Percentiles rank a stretch among this genome's conserved stretches.
These are phyloP conservation scores for Drosophila sturtevanti DNA, from an alignment of 1,140 invertebrate genomes.

Conservation along the genomic window DNA sequence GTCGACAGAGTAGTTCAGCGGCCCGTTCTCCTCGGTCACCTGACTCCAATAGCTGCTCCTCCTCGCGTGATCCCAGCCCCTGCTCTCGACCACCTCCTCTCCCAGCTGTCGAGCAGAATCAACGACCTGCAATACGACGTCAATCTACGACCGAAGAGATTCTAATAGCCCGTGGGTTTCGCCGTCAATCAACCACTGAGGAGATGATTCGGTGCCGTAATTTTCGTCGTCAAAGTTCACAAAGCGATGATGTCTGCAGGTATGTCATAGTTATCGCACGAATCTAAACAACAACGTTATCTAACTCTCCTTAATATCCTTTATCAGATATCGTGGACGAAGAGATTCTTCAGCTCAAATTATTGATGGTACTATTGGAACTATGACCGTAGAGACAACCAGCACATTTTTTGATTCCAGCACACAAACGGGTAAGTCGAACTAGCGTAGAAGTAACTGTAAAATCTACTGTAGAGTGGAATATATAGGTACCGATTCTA, in stretches of 20 bases:
- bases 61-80: slow-evolving; percentile 88
- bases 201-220: slow-evolving; percentile 96
- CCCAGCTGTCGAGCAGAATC: slow-evolving; percentile 84
- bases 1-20: slow-evolving; percentile 91
- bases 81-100: slow-evolving; percentile 85
- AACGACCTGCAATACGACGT: slow-evolving; percentile 87
- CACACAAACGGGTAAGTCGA: slow-evolving; percentile 94
- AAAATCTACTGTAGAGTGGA: no score
- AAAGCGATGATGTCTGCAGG: slow-evolving; percentile 90
- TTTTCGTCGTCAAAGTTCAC: slow-evolving; percentile 91
- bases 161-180: slow-evolving; percentile 93
- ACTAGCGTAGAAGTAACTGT: background rate
- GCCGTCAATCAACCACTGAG: slow-evolving; percentile 94
- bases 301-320: background rate
- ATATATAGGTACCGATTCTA: background rate
- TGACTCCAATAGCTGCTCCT: slow-evolving; percentile 90
- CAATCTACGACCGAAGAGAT: slow-evolving; percentile 97
- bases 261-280: slow-evolving; percentile 40
- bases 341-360: slow-evolving; percentile 95
- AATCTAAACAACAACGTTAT: no score
- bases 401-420: slow-evolving; percentile 96
- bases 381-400: slow-evolving; percentile 95
- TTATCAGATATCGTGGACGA: slow-evolving; percentile 87
- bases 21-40: slow-evolving; percentile 86
- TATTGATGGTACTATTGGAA: slow-evolving; percentile 94